Base-by-base conservation (phyloP, 2,888 invertebrate species). In the Napeogenes inachia region DNA sequence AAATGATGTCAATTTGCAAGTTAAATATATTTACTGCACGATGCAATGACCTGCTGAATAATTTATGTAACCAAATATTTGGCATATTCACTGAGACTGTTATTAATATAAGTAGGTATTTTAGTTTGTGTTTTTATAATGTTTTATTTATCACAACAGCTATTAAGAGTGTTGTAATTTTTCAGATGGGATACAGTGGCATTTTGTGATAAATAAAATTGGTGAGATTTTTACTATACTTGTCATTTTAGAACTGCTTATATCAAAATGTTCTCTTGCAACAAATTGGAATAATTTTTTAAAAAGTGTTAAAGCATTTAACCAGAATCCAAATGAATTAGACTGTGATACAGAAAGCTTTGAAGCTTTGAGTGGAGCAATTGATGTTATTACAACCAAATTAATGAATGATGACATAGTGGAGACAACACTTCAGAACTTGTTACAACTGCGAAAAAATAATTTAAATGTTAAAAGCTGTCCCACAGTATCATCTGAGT, bases 221-320 rank as follows among this genome's bases (percentile, higher is more conserved):
- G 92, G 93, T n/a, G 93, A 94, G 74, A 76, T 95, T 35, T 92
- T 95, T 69, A 87, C 93, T n/a, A 87, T 94, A 60, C 80, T 95
- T 30, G 83, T 94, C 32, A 90, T 92, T 13, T 85, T 97, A 62
- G 97, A 97, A 72, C 73, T 84, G 50, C 70, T 89, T 86, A 94
- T 74, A 73, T 83, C 86, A 42, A 85, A 79, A 64, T 84, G 84
- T 64, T 76, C 83, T 38, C 66, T 89, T 53, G 64, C 79, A 56
- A 74, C 78, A 35, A 95, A 95, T 77, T 98, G 97, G 97, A 92
- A 92, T 59, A 90, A 93, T 38, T 98, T 96, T 76, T 93, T 94
- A 75, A 93, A 95, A 81, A 93, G 93, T 76, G 87, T 97, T 0
- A 93, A 94, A 70, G 93, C 94, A 42, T 92, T 95, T 42, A 89